Base-by-base conservation (phyloP, 2,888 invertebrate genomes). In the Drosophila nr. perissopoda region DNA sequence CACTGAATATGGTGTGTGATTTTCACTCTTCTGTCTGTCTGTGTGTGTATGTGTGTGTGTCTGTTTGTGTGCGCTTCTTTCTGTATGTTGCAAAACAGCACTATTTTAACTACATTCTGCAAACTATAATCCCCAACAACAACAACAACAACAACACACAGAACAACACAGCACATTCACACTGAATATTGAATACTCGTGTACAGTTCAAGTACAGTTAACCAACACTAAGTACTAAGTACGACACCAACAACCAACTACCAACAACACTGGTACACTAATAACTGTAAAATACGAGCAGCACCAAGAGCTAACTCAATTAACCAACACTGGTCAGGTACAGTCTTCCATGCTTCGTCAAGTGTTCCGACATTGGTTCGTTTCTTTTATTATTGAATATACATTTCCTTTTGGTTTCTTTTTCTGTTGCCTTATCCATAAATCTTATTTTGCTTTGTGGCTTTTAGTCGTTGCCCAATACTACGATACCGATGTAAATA, bases 401-500 rank as follows among this genome's bases (percentile, higher is more conserved):
- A 51, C 21, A 53, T 70, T 68, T 75, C 33, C 60, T 57, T 25
- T 59, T 40, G 16, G 34, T 60, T 71, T 46, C 6, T 21, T 36
- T 11, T 61, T 49, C 4, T 72, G 57, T 52, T 31, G 42, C 38
- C 60, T 68, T 66, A 40, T 33, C 0, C 31, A 42, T 42, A 25
- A 42, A 29, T 53, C 10, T 64, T 40, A 49, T 61, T 66, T 62
- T 64, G 59, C 62, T 70, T 69, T 73, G 36, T 77, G 52, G 53
- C 61, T 60, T 75, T 73, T 95, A 98, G 98, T 97, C 94, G 97
- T 97, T 90, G 96, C 97, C 93, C 97, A 98, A 93, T 96, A 96
- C 93, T 98, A 97, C 94, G 97, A 97, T 93, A 97, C 97, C 59
- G 97, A 98, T 94, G 97, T 97, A 84, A 97, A 97, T 94, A 96